Conservation (phyloP, 2,888 invertebrate genomes). For the Torymus aiolomorphi region DNA sequence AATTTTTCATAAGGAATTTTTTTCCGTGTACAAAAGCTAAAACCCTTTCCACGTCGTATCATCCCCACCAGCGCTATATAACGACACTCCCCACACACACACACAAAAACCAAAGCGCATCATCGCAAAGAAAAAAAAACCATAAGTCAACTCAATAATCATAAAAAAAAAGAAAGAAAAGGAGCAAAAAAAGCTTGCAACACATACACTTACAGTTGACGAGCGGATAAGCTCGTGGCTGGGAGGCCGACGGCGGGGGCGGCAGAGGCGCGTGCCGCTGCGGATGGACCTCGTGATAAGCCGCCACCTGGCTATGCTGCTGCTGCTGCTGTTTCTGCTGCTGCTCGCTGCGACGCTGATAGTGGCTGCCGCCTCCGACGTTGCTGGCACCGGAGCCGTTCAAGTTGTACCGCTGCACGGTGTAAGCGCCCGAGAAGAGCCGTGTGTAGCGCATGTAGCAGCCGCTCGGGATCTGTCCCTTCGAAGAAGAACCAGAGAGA, state of each 20-base stretch:
- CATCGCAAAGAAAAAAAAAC: background rate
- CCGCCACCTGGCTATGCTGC: constrained; percentile 60
- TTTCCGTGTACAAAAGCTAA: no score
- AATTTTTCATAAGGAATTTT: no score
- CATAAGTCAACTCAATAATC: background rate
- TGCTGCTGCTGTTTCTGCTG: constrained; percentile 45
- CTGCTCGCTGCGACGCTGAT: constrained; percentile 65
- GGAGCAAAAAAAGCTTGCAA: constrained; percentile 36
- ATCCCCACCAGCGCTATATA: no score
- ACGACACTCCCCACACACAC: no score
- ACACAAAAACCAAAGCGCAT: no score
- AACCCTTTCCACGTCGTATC: background rate
- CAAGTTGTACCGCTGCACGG: constrained; percentile 64
- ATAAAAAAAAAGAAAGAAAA: constrained; percentile 2
- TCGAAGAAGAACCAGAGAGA: constrained; percentile 10
- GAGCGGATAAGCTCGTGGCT: constrained; percentile 59
- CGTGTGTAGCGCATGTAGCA: constrained; percentile 72
- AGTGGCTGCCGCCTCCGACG: constrained; percentile 47
- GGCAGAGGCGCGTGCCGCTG: constrained; percentile 61
- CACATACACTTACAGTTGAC: constrained; percentile 70
- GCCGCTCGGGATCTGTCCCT: constrained; percentile 72
- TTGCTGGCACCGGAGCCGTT: background rate
- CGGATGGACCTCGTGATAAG: constrained; percentile 71
- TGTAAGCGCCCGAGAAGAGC: constrained; percentile 70
- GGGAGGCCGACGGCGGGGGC: constrained; percentile 1